These are phyloP conservation scores for Mimachlamys varia DNA, from an alignment of 2,888 invertebrate genomes.

Conservation along the genomic window DNA sequence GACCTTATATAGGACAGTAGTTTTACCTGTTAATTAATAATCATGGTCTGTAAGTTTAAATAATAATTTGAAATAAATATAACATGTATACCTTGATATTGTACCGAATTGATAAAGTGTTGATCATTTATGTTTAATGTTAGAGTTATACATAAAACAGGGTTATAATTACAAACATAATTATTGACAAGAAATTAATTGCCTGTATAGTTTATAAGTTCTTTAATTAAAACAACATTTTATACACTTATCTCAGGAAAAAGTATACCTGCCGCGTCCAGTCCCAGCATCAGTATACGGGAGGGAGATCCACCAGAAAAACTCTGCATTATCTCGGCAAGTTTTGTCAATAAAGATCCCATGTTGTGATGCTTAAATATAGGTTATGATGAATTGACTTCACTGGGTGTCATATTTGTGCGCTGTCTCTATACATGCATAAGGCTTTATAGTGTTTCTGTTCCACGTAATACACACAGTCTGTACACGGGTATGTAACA, in stretches of 20 bases:
- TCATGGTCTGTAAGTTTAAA: too few relatives aligned
- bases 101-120: too few relatives aligned
- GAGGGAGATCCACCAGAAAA: constrained; percentile 56
- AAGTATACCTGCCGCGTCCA: constrained; percentile 77
- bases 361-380: background rate
- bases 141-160: too few relatives aligned
- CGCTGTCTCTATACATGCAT: background rate
- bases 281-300: constrained; percentile 75
- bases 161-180: too few relatives aligned
- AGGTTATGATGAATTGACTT: background rate
- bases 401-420: background rate
- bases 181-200: too few relatives aligned
- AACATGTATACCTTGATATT: too few relatives aligned
- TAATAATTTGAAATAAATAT: too few relatives aligned
- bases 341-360: constrained; percentile 40
- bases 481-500: constrained; percentile 13
- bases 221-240: too few relatives aligned
- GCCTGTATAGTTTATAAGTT: too few relatives aligned
- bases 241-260: too few relatives aligned
- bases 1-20: constrained; percentile 79
- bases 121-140: too few relatives aligned
- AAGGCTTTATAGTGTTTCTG: background rate
- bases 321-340: constrained; percentile 37
- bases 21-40: constrained; percentile 61
- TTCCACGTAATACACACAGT: constrained; percentile 21